These are phyloP conservation scores for Caerostris darwini DNA, from an alignment of 1,140 invertebrate species.

Conservation along the genomic window DNA sequence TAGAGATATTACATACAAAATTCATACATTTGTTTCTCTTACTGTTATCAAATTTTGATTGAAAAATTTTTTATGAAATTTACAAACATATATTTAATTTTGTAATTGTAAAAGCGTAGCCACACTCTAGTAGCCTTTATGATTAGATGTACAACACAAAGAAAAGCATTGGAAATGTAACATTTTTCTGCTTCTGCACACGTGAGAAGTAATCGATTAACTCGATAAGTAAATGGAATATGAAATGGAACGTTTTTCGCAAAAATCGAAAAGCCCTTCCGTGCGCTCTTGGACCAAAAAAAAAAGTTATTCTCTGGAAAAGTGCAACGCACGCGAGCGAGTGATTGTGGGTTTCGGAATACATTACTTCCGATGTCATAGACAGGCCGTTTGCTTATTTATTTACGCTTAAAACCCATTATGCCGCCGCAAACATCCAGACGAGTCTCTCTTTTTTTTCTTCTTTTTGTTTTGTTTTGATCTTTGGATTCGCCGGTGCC, in stretches of 20 bases:
- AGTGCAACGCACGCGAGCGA: background rate
- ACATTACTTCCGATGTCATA: background rate
- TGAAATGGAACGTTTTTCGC: background rate
- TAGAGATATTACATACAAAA: too few species aligned
- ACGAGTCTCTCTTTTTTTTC: constrained; percentile 1
- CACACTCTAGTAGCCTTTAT: too few species aligned
- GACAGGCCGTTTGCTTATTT: constrained; percentile 6
- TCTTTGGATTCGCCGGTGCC: background rate
- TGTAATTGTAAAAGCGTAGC: too few species aligned
- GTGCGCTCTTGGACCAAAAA: background rate
- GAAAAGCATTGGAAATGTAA: background rate
- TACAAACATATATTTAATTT: too few species aligned
- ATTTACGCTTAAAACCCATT: constrained; percentile 49
- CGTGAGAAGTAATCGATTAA: background rate
- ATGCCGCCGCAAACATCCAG: background rate
- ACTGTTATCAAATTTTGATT: too few species aligned
- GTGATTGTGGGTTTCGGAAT: constrained; percentile 22
- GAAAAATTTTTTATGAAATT: too few species aligned
- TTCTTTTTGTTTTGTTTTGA: background rate
- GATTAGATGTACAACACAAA: too few species aligned
- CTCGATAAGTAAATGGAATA: constrained; percentile 24
- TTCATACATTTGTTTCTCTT: too few species aligned
- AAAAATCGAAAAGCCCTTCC: background rate
- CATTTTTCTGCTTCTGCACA: background rate
- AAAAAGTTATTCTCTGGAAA: background rate